phyloP scores from a whole-genome alignment of 2,113 vertebrate genomes.

The Cariama cristata region DNA sequence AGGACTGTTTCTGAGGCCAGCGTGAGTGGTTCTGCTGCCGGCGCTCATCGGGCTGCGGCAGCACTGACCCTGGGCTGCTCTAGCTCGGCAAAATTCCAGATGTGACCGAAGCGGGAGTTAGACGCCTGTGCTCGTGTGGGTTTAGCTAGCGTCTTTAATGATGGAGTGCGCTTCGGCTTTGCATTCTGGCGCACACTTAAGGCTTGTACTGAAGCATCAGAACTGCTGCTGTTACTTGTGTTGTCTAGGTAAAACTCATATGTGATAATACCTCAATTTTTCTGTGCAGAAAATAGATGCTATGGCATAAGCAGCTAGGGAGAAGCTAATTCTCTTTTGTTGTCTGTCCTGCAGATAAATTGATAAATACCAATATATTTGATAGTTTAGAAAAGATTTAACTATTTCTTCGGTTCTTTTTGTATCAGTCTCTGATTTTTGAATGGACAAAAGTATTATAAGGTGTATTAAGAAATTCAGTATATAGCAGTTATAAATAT shows the following conservation, averaged over 20 bases:
- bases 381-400: neutral
- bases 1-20: neutral
- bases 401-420: neutral
- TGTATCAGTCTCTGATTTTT: neutral
- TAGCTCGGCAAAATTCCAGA: neutral
- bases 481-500: neutral
- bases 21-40: neutral
- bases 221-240: neutral
- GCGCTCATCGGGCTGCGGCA: neutral
- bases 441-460: neutral
- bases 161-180: neutral
- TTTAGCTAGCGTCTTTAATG: neutral
- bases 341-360: neutral
- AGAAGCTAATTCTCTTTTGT: neutral
- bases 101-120: neutral
- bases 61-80: neutral
- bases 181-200: neutral
- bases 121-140: neutral
- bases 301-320: neutral
- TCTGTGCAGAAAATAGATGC: neutral
- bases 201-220: neutral
- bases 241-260: neutral
- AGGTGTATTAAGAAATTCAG: neutral
- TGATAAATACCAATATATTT: neutral
- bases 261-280: neutral